phyloP scores from a whole-genome alignment of 2,888 invertebrate genomes.

The Dioctria rufipes region DNA sequence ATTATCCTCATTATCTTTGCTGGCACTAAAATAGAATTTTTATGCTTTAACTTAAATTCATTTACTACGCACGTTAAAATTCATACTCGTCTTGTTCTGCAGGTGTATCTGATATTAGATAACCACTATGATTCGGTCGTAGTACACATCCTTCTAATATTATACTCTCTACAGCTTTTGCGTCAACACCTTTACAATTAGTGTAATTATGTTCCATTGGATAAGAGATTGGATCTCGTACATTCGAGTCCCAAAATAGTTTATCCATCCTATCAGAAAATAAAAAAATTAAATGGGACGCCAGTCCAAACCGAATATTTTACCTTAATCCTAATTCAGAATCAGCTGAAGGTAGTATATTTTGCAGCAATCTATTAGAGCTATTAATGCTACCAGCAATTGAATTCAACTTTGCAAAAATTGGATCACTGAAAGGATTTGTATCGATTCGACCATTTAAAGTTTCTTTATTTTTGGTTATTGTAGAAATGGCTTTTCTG shows the following conservation, averaged over 20 bases:
- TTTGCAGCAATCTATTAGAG: constrained; percentile 76
- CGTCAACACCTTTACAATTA: constrained; percentile 56
- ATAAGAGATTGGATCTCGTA: constrained; percentile 62
- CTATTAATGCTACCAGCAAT: constrained; percentile 76
- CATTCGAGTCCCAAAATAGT: constrained; percentile 65
- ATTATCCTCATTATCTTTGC: neutral
- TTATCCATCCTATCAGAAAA: constrained; percentile 62
- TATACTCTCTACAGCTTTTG: constrained; percentile 63
- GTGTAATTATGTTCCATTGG: constrained; percentile 60
- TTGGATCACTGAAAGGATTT: constrained; percentile 73
- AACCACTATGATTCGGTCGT: constrained; percentile 67
- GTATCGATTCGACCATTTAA: constrained; percentile 69
- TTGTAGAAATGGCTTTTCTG: constrained; percentile 66
- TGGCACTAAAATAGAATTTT: neutral
- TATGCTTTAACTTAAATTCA: neutral
- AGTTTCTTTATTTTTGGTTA: constrained; percentile 70
- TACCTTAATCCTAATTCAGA: constrained; percentile 66
- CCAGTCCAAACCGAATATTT: constrained; percentile 34
- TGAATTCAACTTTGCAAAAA: constrained; percentile 76
- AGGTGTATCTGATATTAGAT: constrained; percentile 68
- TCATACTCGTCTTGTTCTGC: constrained; percentile 63
- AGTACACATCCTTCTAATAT: constrained; percentile 62
- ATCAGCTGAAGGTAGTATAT: constrained; percentile 74
- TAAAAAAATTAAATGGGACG: neutral
- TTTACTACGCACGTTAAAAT: neutral